Evolutionary conservation across 2,888 invertebrate genomes (phyloP).

Genomic region (Pammene fasciana): DNA sequence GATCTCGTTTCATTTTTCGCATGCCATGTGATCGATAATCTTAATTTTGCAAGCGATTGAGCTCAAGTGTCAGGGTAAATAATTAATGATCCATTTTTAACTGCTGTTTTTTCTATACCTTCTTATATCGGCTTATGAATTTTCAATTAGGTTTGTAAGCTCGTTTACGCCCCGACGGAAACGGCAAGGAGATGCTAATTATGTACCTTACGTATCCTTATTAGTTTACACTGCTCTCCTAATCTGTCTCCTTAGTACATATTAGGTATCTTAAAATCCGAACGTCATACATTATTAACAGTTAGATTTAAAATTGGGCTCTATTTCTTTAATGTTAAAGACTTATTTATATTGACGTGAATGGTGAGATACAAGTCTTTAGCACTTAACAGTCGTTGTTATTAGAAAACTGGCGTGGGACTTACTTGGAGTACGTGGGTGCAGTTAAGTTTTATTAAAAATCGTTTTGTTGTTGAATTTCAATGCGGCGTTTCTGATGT

Average conservation of each 20-base stretch:
- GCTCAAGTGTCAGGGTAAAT: conserved; percentile 3
- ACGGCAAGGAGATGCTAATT: conserved; percentile 25
- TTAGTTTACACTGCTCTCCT: conserved; percentile 46
- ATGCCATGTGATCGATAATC: conserved; percentile 7
- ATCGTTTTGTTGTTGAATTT: conserved; percentile 38
- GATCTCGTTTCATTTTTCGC: background rate
- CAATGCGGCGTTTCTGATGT: conserved; percentile 26
- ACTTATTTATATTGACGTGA: background rate
- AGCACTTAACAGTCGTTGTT: conserved; percentile 50
- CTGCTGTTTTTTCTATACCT: conserved; percentile 19
- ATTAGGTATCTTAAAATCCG: background rate
- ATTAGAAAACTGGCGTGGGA: conserved; percentile 46
- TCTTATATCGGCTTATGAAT: conserved; percentile 28
- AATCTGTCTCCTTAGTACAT: conserved; percentile 46
- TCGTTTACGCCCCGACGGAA: conserved; percentile 30
- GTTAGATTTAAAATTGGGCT: background rate
- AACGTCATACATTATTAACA: too few relatives aligned
- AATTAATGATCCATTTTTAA: conserved; percentile 30
- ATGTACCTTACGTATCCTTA: conserved; percentile 46
- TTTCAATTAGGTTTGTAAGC: conserved; percentile 19
- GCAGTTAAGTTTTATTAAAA: conserved; percentile 41
- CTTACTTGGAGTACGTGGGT: conserved; percentile 54
- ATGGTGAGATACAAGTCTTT: background rate
- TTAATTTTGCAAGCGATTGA: conserved; percentile 3
- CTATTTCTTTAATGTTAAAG: background rate